Evolutionary conservation across 92 coral and sea anemone genomes (phyloP).

Genomic region (Epizoanthus rinbou): DNA sequence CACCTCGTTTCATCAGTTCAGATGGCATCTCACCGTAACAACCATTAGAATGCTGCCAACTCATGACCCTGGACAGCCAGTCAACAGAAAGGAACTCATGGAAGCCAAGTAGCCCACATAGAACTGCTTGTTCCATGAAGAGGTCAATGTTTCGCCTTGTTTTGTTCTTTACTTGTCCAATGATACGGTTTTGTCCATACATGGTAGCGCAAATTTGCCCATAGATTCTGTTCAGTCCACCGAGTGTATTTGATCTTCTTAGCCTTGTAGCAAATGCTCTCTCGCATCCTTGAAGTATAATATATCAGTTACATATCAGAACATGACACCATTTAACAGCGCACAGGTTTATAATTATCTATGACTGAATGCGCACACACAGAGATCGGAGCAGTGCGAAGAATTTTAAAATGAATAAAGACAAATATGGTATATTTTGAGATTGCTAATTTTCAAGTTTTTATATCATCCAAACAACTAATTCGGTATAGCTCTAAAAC

Average conservation of each 20-base stretch:
- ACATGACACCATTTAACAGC: too few species aligned
- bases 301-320: background rate
- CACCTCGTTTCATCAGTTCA: background rate
- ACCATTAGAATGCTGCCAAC: slow-evolving; percentile 42
- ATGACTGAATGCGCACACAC: too few species aligned
- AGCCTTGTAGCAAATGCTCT: background rate
- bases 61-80: slow-evolving; percentile 9
- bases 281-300: slow-evolving; percentile 12
- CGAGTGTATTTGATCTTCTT: background rate
- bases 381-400: too few species aligned
- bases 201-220: slow-evolving; percentile 39
- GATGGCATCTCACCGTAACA: slow-evolving; percentile 24
- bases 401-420: too few species aligned
- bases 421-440: too few species aligned
- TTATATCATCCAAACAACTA: too few species aligned
- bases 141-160: slow-evolving; percentile 35
- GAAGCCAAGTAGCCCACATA: slow-evolving; percentile 30
- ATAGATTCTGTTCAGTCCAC: slow-evolving; percentile 23
- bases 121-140: slow-evolving; percentile 37
- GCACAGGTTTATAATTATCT: too few species aligned
- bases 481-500: too few species aligned
- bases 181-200: slow-evolving; percentile 20
- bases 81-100: slow-evolving; percentile 18
- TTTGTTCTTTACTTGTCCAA: slow-evolving; percentile 11
- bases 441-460: too few species aligned